Percentiles rank a stretch among this genome's conserved stretches.
Evolutionary conservation across 2,797 vertebrate genomes (phyloP).

Genomic region (Xerus rutilus): DNA sequence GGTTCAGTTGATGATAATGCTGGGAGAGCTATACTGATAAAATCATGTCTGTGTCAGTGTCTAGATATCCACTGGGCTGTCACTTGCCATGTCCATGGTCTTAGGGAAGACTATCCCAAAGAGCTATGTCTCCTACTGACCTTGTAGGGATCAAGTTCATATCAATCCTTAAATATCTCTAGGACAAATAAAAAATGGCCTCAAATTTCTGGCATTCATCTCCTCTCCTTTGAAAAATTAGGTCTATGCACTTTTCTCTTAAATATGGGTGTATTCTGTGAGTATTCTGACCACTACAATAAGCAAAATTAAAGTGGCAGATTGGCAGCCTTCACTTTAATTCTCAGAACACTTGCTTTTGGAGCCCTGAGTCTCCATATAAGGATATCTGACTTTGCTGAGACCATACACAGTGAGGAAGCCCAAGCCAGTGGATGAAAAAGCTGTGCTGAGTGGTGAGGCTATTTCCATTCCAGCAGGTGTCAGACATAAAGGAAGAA

Average conservation of each 20-base stretch:
- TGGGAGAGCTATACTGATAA: background rate
- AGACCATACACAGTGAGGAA: background rate
- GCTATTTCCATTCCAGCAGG: background rate
- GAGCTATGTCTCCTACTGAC: background rate
- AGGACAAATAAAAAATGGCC: background rate
- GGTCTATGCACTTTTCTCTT: background rate
- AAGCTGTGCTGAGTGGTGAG: rapidly evolving
- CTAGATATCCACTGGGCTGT: background rate
- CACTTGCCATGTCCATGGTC: background rate
- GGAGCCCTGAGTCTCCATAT: background rate
- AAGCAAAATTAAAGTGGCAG: background rate
- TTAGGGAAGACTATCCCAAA: background rate
- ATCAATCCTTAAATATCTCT: background rate
- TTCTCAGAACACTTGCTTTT: background rate
- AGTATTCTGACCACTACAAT: background rate
- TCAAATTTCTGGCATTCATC: background rate
- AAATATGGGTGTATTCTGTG: background rate
- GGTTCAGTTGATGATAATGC: background rate
- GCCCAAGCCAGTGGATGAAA: background rate
- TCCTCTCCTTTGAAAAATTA: background rate
- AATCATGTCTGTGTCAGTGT: background rate
- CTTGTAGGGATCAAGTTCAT: background rate
- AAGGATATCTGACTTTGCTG: background rate
- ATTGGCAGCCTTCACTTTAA: background rate
- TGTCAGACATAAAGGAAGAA: background rate